Evolutionary conservation across 1,140 invertebrate species (phyloP).

Genomic region (Mycetomoellerius zeteki): DNA sequence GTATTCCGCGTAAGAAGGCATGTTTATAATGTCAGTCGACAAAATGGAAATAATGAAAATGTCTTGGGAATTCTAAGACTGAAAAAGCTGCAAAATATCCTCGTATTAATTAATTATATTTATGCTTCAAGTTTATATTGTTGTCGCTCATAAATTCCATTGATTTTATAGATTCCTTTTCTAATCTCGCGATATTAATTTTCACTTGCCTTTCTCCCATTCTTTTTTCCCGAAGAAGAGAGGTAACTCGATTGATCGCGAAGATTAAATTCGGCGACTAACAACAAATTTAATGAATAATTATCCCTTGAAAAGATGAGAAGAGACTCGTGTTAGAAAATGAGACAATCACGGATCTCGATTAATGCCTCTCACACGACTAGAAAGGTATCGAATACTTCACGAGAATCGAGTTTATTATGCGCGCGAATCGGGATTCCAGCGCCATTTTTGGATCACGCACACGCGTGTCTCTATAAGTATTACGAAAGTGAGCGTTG

Average conservation of each 20-base stretch:
- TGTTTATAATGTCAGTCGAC: neutral
- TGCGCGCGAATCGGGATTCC: conserved; percentile 51
- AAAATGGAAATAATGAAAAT: conserved; percentile 46
- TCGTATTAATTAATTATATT: conserved; percentile 23
- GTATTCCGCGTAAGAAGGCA: conserved; percentile 1
- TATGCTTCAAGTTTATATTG: conserved; percentile 25
- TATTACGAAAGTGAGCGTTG: conserved; percentile 55
- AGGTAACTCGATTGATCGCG: neutral
- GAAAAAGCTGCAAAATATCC: conserved; percentile 13
- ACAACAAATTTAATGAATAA: conserved; percentile 15
- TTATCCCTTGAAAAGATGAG: conserved; percentile 19
- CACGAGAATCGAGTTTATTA: neutral
- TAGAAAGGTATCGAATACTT: neutral
- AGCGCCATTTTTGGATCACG: conserved; percentile 62
- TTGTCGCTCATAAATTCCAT: conserved; percentile 38
- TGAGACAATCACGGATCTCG: neutral
- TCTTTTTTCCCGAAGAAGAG: neutral
- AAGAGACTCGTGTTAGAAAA: conserved; percentile 51
- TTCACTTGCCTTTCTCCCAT: neutral
- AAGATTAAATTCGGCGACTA: conserved; percentile 15
- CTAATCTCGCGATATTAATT: neutral
- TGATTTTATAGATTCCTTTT: neutral
- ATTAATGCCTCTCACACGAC: neutral
- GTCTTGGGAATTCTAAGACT: conserved; percentile 14
- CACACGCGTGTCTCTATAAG: conserved; percentile 13